phyloP scores from a whole-genome alignment of 2,797 vertebrate species.

The Cossypha heuglini region DNA sequence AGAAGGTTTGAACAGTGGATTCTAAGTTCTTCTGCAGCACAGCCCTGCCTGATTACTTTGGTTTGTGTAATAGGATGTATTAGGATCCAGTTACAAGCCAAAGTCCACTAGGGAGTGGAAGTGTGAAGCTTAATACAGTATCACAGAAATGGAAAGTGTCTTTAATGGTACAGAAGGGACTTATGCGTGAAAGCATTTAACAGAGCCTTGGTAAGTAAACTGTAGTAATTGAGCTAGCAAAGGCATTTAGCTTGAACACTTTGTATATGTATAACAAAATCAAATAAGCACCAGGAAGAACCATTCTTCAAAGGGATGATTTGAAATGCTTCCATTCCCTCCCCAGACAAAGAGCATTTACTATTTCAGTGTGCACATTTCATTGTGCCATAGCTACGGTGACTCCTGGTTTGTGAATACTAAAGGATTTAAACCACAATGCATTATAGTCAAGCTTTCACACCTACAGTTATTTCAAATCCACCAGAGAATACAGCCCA shows the following conservation, averaged over 20 bases:
- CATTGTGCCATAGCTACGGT: background rate
- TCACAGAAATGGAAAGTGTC: conserved; percentile 53
- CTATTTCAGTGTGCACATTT: background rate
- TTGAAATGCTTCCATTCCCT: conserved; percentile 13
- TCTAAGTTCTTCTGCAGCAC: background rate
- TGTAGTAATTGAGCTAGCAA: conserved; percentile 41
- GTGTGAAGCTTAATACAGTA: conserved; percentile 61
- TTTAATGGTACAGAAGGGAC: conserved; percentile 61
- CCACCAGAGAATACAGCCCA: background rate
- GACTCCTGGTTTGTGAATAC: conserved; percentile 6
- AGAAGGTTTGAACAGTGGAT: background rate
- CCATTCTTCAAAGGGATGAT: conserved; percentile 39
- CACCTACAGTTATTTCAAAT: conserved; percentile 9
- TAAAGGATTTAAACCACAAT: conserved; percentile 9
- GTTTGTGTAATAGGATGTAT: background rate
- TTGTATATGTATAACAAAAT: conserved; percentile 50
- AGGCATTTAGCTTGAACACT: conserved; percentile 49
- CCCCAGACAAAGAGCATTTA: background rate
- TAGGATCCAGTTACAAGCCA: conserved; percentile 50
- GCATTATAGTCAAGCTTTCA: background rate
- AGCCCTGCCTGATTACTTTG: background rate
- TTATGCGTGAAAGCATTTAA: conserved; percentile 51
- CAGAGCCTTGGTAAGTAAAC: conserved; percentile 49
- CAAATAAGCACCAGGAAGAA: conserved; percentile 44
- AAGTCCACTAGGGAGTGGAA: conserved; percentile 41